These are phyloP conservation scores for Lithobius niger DNA, from an alignment of 1,140 invertebrate genomes.

Conservation along the genomic window DNA sequence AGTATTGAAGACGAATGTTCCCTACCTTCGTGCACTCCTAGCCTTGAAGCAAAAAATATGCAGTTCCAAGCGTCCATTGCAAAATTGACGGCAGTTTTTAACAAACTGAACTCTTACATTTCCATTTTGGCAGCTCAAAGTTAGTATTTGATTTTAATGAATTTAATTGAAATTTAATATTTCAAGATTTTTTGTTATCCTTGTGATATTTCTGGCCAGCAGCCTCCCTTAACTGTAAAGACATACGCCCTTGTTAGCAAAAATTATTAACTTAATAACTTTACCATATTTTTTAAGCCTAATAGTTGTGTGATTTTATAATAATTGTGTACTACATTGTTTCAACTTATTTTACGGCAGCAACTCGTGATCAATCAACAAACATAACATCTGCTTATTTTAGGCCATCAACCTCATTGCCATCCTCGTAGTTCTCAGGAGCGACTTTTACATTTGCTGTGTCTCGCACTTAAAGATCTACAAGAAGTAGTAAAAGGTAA, in stretches of 20 bases:
- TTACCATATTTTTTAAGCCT: too few relatives aligned
- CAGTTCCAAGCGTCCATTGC: not conserved
- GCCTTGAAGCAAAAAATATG: not conserved
- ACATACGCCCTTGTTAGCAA: too few relatives aligned
- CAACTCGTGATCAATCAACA: too few relatives aligned
- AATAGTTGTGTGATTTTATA: too few relatives aligned
- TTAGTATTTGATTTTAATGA: not conserved
- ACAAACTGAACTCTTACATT: not conserved
- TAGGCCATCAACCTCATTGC: not conserved
- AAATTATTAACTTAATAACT: too few relatives aligned
- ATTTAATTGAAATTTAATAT: too few relatives aligned
- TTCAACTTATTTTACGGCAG: too few relatives aligned
- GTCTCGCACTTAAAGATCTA: not conserved
- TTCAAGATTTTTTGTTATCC: too few relatives aligned
- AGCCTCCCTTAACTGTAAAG: too few relatives aligned
- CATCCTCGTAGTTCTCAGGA: not conserved
- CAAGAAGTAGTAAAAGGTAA: not conserved
- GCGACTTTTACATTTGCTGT: not conserved
- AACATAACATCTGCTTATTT: too few relatives aligned
- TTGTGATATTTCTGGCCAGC: too few relatives aligned
- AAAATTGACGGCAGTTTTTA: not conserved
- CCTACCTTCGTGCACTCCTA: constrained; percentile 21
- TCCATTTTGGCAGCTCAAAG: not conserved
- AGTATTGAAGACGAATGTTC: constrained; percentile 31
- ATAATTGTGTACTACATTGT: too few relatives aligned